Conservation (phyloP, 2,888 invertebrate genomes). For the Sminthurides aquaticus region DNA sequence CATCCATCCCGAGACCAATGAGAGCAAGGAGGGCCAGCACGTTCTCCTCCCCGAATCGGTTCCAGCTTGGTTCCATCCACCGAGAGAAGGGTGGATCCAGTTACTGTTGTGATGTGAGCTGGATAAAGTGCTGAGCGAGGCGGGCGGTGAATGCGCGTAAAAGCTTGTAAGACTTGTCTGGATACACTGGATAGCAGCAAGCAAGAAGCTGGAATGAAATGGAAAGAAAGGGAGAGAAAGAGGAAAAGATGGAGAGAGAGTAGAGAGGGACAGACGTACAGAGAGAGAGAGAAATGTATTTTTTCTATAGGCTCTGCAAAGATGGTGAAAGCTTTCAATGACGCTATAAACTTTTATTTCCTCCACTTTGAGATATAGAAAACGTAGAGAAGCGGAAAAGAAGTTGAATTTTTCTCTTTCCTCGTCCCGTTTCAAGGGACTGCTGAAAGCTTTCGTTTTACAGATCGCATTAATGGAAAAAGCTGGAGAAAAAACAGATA, state of each 20-base stretch:
- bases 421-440: background rate
- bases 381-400: background rate
- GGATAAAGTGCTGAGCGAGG: background rate
- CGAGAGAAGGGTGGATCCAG: background rate
- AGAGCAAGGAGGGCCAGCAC: background rate
- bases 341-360: slow-evolving; percentile 9
- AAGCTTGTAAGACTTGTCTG: background rate
- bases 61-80: background rate
- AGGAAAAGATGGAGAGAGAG: background rate
- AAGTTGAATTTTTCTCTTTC: background rate
- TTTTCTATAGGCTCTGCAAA: background rate
- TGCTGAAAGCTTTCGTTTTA: too few species aligned
- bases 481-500: too few species aligned
- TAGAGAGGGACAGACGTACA: background rate
- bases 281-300: background rate
- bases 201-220: background rate
- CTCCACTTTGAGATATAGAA: background rate
- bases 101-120: too few species aligned
- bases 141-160: background rate
- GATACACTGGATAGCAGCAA: too few species aligned
- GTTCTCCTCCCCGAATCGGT: background rate
- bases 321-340: slow-evolving; percentile 5
- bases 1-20: background rate
- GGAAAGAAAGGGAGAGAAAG: background rate
- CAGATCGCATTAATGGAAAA: too few species aligned